Evolutionary conservation across 2,888 invertebrate species (phyloP), one percentile per base, ranked within the genome.

Genomic region (Hymenopus coronatus): DNA sequence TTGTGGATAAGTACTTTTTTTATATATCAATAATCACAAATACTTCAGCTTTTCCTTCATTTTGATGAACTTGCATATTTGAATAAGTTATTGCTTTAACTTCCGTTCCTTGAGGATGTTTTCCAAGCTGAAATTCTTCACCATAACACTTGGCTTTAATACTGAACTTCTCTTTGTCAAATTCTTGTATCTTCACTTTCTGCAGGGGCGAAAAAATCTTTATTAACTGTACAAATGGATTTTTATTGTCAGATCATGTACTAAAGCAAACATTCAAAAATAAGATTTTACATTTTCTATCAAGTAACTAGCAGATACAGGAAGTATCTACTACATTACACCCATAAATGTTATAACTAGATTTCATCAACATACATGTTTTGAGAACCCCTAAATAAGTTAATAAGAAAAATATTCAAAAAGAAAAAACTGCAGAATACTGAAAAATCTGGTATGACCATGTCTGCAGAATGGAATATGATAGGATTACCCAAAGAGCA

Each of bases 11-110:
- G 54, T 54, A n/a, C n/a, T n/a, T 3, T 1, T 2, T n/a, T 88
- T 54, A 90, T 46, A 99, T 99, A 94, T 99, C 99, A 93, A 99
- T 97, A 93, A 99, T 99, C 91, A 99, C 99, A 96, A 97, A 99
- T 85, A 99, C 94, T 95, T 99, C 98, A 93, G 95, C 96, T 92
- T 95, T 95, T 91, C 95, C 95, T 91, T 95, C 95, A 91, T 96
- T 93, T 89, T 95, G 94, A 91, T 95, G 94, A 85, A 98, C 94
- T 94, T 99, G 99, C 99, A 99, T 99, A 89, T 99, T 98, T 12
- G 99, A 99, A 94, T 99, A 99, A 7, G 99, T 99, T 91, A 99
- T 99, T 70, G 99, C 99, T 93, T 99, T 99, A 3, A 99, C 98
- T 94, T 99, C 99, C 3, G 98, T 97, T 25, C 99, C 99, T 94